Conservation (phyloP, 2,797 vertebrate species). For the Tiaroga cobitis region DNA sequence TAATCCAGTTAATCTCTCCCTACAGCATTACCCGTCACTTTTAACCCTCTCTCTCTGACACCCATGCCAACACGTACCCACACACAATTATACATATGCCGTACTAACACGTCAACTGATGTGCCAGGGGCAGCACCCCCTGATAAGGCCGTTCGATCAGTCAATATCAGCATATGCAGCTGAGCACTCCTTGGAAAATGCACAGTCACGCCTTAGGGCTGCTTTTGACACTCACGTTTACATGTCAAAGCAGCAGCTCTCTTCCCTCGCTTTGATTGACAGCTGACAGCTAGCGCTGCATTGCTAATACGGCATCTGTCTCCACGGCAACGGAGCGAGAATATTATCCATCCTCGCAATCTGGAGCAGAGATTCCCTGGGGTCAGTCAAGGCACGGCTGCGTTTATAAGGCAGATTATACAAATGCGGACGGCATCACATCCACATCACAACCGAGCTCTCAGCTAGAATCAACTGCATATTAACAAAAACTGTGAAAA, state of each 20-base stretch:
- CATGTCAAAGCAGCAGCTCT: conserved; percentile 42
- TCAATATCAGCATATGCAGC: conserved; percentile 38
- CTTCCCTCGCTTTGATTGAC: conserved; percentile 36
- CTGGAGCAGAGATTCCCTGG: conserved; percentile 35
- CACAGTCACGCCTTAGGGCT: conserved; percentile 28
- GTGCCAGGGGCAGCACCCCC: conserved; percentile 20
- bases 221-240: conserved; percentile 32
- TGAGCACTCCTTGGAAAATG: conserved; percentile 31
- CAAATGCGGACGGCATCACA: conserved; percentile 25
- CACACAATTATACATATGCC: conserved; percentile 52
- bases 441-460: conserved; percentile 1
- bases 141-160: conserved; percentile 29
- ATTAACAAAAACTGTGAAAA: not conserved
- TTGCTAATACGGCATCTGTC: conserved; percentile 38
- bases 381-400: conserved; percentile 30
- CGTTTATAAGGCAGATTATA: conserved; percentile 44
- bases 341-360: not conserved
- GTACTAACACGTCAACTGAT: not conserved
- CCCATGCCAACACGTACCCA: conserved; percentile 24
- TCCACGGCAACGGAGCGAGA: conserved; percentile 26
- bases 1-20: conserved; percentile 49
- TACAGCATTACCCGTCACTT: conserved; percentile 23
- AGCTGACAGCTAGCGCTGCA: conserved; percentile 24
- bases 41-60: conserved; percentile 24
- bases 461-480: not conserved